Base-by-base conservation (phyloP, 2,888 invertebrate genomes). In the Drosophila merina region DNA sequence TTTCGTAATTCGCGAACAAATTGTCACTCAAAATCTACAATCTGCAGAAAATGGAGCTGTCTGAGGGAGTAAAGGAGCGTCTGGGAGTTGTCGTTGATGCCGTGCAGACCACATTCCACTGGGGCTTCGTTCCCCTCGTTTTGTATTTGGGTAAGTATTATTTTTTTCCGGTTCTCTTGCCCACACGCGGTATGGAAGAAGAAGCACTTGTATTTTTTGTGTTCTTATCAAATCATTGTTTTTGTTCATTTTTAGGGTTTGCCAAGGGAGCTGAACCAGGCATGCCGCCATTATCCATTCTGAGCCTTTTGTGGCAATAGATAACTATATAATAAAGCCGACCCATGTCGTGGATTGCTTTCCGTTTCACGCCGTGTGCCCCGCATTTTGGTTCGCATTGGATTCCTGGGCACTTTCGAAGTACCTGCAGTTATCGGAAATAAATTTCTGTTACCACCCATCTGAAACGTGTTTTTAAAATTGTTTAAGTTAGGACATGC, bases 121-220 rank as follows among this genome's bases (percentile, higher is more conserved):
- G 94, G 93, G 95, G 94, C 45, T 95, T 95, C 75, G 94, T 95
- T 66, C 95, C 95, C 0, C 92, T 94, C 40, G 93, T 95, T 28
- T 88, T 95, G 12, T 95, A 94, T 91, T 90, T 95, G 90, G 95
- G 95, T 94, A 92, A 92, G 91, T 69, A 9, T 0, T 3, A 2
- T 7, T 8, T 49, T 49, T 26, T 20, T 44, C 12, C 40, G 47
- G 20, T 31, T 44, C 3, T n/a, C 9, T 45, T 4, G 2, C 1
- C 31, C 76, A 57, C 85, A 82, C 84, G 86, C 48, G 47, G 44
- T 26, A 9, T 26, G 33, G n/a, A 66, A 62, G 60, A 66, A 57
- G 68, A 63, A 73, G 51, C 40, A 48, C 1, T 1, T 8, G 20
- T 20, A 70, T 74, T 63, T 36, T 36, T 59, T 57, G 51, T 50